phyloP scores from a whole-genome alignment of 2,113 vertebrate species.

The Xiphias gladius region DNA sequence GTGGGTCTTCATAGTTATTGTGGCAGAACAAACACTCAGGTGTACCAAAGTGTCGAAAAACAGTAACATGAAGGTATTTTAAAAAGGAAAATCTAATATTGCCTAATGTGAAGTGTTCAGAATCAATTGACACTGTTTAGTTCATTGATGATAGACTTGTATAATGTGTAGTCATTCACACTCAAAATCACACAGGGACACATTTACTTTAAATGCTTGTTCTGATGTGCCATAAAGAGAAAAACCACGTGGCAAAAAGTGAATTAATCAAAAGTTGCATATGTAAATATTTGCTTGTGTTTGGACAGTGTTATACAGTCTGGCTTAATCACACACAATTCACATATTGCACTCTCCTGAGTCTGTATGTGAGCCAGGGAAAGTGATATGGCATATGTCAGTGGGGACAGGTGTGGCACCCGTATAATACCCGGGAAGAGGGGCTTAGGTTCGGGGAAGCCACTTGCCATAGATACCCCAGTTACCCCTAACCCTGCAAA shows the following conservation, averaged over 20 bases:
- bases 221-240: background rate
- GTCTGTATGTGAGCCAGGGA: conserved; percentile 30
- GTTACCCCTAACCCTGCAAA: conserved; percentile 19
- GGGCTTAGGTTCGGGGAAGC: conserved; percentile 61
- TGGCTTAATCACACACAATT: background rate
- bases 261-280: background rate
- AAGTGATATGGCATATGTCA: conserved; percentile 48
- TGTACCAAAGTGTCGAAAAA: background rate
- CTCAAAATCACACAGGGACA: background rate
- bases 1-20: background rate
- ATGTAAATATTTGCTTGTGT: background rate
- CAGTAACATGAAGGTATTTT: background rate
- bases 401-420: conserved; percentile 61
- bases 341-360: conserved; percentile 1
- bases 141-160: too few species aligned
- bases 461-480: conserved; percentile 48
- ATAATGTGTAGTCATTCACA: too few species aligned
- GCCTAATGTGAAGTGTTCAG: too few species aligned
- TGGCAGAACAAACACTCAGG: background rate
- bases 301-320: background rate
- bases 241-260: background rate
- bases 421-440: conserved; percentile 55
- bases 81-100: background rate
- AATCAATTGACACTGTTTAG: background rate
- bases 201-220: background rate